Conservation (phyloP, 2,797 vertebrate genomes). For the Pteropus rufus region DNA sequence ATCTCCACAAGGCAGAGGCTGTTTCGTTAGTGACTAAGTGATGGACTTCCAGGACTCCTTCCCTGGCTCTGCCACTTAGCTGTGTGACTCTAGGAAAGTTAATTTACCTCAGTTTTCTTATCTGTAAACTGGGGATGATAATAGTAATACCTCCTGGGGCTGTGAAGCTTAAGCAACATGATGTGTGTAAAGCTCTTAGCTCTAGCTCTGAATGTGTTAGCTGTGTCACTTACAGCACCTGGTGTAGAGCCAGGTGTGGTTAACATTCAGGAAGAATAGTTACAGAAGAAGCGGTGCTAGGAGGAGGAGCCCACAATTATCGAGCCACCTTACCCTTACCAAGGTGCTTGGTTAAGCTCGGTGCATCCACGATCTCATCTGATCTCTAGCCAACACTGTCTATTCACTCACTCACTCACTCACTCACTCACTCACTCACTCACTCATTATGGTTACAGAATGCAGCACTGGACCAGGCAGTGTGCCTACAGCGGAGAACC, state of each 20-base stretch:
- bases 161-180: neutral
- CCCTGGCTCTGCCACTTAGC: neutral
- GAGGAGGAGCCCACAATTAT: neutral
- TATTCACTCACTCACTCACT: neutral
- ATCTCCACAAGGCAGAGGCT: neutral
- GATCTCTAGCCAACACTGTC: neutral
- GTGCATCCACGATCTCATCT: no score
- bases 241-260: neutral
- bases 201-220: neutral
- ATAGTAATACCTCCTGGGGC: neutral
- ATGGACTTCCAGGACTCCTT: neutral
- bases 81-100: neutral
- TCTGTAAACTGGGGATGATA: neutral
- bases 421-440: no score
- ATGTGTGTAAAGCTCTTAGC: neutral
- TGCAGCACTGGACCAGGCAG: neutral
- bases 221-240: rapidly evolving
- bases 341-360: neutral
- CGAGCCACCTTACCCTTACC: neutral
- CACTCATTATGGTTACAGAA: neutral
- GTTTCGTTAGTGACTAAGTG: neutral
- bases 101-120: neutral
- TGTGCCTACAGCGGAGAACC: rapidly evolving
- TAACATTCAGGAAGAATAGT: neutral
- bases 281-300: no score